These are phyloP conservation scores for Myripristis jacobus DNA, from an alignment of 2,797 vertebrate genomes.

Conservation along the genomic window DNA sequence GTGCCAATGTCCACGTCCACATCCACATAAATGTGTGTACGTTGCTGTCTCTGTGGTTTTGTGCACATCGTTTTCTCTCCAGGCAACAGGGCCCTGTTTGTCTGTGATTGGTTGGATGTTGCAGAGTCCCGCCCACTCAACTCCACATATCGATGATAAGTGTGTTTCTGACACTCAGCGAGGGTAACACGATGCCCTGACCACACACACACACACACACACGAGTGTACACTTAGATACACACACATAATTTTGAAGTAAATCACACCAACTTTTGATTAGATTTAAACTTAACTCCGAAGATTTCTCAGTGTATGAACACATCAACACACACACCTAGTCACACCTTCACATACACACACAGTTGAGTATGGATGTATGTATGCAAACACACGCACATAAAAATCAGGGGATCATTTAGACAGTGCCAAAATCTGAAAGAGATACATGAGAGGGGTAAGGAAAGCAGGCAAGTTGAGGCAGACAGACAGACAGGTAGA, in stretches of 20 bases:
- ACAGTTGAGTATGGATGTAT: neutral
- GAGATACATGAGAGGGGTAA: neutral
- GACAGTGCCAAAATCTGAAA: neutral
- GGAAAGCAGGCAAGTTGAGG: neutral
- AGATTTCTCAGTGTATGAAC: neutral
- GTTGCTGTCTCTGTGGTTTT: constrained; percentile 28
- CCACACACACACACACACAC: constrained; percentile 27
- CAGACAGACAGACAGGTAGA: neutral
- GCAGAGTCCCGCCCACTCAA: constrained; percentile 35
- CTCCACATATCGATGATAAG: constrained; percentile 11
- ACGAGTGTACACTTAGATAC: constrained; percentile 6
- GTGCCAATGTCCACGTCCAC: constrained; percentile 24
- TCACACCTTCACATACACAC: no score
- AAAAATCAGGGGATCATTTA: neutral
- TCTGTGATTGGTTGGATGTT: constrained; percentile 43
- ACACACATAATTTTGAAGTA: constrained; percentile 15
- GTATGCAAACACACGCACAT: neutral
- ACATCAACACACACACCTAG: neutral
- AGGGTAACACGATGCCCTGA: constrained; percentile 25
- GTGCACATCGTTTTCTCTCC: constrained; percentile 44
- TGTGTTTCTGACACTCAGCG: constrained; percentile 24
- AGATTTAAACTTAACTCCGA: neutral
- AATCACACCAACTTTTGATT: neutral
- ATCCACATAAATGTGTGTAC: constrained; percentile 11
- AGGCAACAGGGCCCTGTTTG: constrained; percentile 39